These are phyloP conservation scores for Oryctes rhinoceros DNA, from an alignment of 1,140 invertebrate genomes.

Conservation along the genomic window DNA sequence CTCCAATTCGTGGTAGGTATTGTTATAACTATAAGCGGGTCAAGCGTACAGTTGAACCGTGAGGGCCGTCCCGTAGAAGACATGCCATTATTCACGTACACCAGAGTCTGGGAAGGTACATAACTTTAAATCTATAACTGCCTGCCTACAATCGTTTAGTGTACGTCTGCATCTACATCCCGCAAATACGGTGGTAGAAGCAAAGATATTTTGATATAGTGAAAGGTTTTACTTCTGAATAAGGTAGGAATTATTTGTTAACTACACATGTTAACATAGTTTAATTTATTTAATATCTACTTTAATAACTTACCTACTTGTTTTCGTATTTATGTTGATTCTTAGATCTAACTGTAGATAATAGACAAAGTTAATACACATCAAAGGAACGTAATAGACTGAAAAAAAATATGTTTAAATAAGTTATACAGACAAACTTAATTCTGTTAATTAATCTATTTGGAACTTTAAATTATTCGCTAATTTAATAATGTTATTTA, in stretches of 20 bases:
- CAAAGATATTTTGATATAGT: neutral
- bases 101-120: neutral
- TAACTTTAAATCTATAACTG: neutral
- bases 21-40: neutral
- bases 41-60: neutral
- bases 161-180: neutral
- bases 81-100: conserved; percentile 4
- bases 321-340: neutral
- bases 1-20: too few relatives aligned
- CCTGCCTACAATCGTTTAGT: neutral
- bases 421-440: neutral
- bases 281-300: neutral
- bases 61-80: conserved; percentile 1
- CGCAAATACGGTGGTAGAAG: too few relatives aligned
- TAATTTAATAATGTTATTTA: neutral
- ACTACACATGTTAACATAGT: neutral
- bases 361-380: neutral
- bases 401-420: neutral
- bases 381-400: neutral
- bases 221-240: neutral
- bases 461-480: neutral
- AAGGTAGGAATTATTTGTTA: neutral
- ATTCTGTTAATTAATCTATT: neutral
- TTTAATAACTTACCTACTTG: neutral
- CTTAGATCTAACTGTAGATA: neutral